Base-by-base conservation (phyloP, 2,113 vertebrate species). In the Coturnix japonica region DNA sequence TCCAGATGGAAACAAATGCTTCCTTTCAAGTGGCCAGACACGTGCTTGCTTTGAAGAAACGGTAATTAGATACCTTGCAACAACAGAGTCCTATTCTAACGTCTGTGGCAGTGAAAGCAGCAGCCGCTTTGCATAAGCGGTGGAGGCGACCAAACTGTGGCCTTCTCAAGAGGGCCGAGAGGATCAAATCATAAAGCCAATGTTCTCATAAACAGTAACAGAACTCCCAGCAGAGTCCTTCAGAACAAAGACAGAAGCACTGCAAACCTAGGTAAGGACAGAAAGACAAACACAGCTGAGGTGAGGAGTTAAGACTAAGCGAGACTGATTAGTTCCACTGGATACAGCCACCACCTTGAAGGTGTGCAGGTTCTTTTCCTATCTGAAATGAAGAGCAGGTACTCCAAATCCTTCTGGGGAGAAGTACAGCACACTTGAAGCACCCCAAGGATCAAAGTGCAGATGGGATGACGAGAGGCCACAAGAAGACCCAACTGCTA, bases 31-130 rank as follows among this genome's bases (percentile, higher is more conserved):
- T 26, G 37, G 91, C 49, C 53, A 85, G 81, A 88, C 66, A 73
- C 21, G 75, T 31, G 81, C 82, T 87, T 71, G 79, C 93, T 95
- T 96, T 95, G 79, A 93, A 89, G 89, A 63, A 64, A 39, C 6
- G 15, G 93, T 89, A 95, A 96, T 92, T 78, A 88, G 91, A 94
- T 79, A 95, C 87, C 63, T 53, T 84, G 53, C 76, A 85, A 61
- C 77, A 92, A 92, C 2, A 67, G 60, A 37, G 41, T 88, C 81
- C 89, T 93, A 93, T 84, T 91, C 70, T 59, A 85, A 37, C 2
- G 15, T 46, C 82, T 46, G n/a, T 0, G 5, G n/a, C 37, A 73
- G 64, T 1, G 43, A 85, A 69, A 77, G 59, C 87, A 28, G 28
- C 51, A 64, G 19, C 87, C 9, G 35, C 77, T 71, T 35, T 72